Percentiles rank a stretch among this genome's conserved stretches.
These are phyloP conservation scores for Hemicentrotus pulcherrimus DNA, from an alignment of 35 echinoderm and acorn worm species.

Conservation along the genomic window DNA sequence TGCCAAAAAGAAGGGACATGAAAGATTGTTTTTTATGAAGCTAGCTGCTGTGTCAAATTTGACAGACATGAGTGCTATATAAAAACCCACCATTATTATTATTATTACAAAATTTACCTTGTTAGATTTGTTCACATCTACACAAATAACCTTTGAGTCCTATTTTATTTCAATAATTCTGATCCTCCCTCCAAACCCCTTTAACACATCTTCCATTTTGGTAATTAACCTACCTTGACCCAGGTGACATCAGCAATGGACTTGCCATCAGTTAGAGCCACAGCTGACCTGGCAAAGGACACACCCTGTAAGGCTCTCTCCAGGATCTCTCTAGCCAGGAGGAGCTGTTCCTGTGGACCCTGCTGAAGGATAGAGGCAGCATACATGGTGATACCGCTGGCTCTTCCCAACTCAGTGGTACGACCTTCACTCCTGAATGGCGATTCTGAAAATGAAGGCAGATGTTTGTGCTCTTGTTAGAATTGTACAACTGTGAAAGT, in stretches of 20 bases:
- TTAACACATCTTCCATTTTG: neutral
- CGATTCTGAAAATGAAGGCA: neutral
- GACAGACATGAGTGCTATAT: no score
- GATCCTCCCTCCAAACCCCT: neutral
- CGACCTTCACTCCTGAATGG: conserved; percentile 60
- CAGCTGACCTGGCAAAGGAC: conserved; percentile 79
- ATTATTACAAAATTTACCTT: no score
- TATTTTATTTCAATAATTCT: neutral
- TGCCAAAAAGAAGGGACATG: no score
- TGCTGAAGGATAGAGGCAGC: conserved; percentile 83
- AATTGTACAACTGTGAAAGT: no score
- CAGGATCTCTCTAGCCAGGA: conserved; percentile 86
- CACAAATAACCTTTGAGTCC: neutral
- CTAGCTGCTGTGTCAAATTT: no score
- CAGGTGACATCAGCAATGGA: conserved; percentile 94
- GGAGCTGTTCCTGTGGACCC: conserved; percentile 76
- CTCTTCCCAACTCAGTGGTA: conserved; percentile 42
- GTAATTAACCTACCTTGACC: conserved; percentile 87
- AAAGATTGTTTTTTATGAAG: no score
- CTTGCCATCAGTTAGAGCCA: conserved; percentile 89
- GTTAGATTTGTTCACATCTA: neutral
- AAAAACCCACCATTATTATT: no score
- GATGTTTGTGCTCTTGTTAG: no score
- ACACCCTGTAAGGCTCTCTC: conserved; percentile 90
- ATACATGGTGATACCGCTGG: conserved; percentile 73